A percentile compares a stretch with the other conserved stretches of the same genome.
Evolutionary conservation across 2,888 invertebrate genomes (phyloP).

Genomic region (Molanna angustata): DNA sequence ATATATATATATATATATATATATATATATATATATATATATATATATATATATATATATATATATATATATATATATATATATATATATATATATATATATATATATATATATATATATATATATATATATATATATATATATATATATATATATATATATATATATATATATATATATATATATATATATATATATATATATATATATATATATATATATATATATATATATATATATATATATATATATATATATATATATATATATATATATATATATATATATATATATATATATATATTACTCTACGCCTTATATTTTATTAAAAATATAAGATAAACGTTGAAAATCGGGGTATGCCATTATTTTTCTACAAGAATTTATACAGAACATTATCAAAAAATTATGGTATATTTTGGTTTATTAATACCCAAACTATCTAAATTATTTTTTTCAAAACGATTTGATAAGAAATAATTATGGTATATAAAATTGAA

Average conservation of each 20-base stretch:
- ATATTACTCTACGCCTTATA: no score
- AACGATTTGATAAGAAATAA: no score
- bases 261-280: constrained; percentile 9
- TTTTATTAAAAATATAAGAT: no score
- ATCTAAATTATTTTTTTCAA: no score
- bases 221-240: constrained; percentile 9
- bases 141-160: neutral
- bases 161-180: neutral
- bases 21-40: neutral
- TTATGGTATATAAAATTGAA: no score
- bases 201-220: constrained; percentile 8
- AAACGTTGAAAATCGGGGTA: no score
- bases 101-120: neutral
- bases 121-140: neutral
- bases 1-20: neutral
- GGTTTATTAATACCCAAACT: no score
- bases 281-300: no score
- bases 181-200: constrained; percentile 1
- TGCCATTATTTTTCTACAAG: no score
- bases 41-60: neutral
- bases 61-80: neutral
- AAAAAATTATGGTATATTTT: no score
- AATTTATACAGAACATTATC: no score
- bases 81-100: neutral
- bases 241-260: constrained; percentile 9